Evolutionary conservation across 2,797 vertebrate species (phyloP).

Genomic region (Phoeniculus purpureus): DNA sequence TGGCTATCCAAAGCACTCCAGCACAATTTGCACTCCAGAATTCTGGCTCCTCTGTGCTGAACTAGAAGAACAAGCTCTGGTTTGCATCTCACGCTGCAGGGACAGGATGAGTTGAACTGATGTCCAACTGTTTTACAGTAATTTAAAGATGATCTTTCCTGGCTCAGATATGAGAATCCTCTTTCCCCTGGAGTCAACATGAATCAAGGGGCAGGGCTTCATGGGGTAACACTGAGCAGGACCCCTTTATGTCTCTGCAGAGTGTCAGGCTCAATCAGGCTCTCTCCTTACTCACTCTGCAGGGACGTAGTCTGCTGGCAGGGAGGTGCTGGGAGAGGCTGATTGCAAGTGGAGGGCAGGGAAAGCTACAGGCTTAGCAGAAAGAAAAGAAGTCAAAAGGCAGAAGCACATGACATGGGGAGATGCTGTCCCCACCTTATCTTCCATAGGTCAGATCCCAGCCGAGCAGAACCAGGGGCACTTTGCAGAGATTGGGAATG

Average conservation of each 20-base stretch:
- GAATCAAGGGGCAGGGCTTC: neutral
- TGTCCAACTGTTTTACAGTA: neutral
- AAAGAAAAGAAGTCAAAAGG: neutral
- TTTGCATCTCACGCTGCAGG: neutral
- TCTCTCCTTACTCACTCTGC: neutral
- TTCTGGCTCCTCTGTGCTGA: neutral
- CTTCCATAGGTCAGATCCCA: neutral
- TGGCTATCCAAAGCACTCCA: slow-evolving; percentile 10
- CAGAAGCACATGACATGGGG: neutral
- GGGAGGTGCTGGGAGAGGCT: neutral
- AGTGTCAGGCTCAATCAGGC: neutral
- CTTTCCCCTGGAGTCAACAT: neutral
- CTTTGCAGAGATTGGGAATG: neutral
- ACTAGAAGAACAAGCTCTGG: neutral
- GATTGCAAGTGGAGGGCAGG: neutral
- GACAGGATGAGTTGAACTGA: neutral
- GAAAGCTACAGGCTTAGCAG: neutral
- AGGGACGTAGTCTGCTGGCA: neutral
- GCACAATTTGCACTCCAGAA: neutral
- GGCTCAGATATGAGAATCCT: neutral
- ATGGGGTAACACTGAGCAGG: rapidly evolving
- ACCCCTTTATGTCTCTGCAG: neutral
- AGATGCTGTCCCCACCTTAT: neutral
- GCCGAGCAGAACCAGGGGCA: neutral
- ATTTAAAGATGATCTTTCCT: neutral